A percentile compares a stretch with the other conserved stretches of the same genome.
Evolutionary conservation across 1,140 invertebrate genomes (phyloP).

Genomic region (Trichoplusia ni): DNA sequence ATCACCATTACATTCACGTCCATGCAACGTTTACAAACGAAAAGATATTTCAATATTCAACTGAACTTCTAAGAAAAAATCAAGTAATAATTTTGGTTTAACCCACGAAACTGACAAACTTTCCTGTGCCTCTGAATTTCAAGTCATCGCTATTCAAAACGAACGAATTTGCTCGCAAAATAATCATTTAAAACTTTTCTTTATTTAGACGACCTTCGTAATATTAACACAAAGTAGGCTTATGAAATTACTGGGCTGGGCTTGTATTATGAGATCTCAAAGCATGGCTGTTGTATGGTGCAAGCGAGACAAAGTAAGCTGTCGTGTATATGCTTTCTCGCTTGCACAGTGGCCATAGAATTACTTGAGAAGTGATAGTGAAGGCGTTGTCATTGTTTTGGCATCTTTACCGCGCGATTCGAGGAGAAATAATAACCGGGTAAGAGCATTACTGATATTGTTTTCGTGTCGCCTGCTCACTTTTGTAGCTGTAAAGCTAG

Average conservation of each 20-base stretch:
- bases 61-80: neutral
- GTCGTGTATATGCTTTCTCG: too few relatives aligned
- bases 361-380: too few relatives aligned
- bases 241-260: slow-evolving; percentile 26
- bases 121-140: slow-evolving; percentile 32
- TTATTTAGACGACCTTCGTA: slow-evolving; percentile 10
- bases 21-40: neutral
- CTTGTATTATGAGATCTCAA: too few relatives aligned
- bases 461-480: slow-evolving; percentile 5
- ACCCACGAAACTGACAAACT: slow-evolving; percentile 31
- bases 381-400: too few relatives aligned
- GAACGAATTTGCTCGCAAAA: slow-evolving; percentile 45
- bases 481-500: neutral
- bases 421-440: slow-evolving; percentile 8
- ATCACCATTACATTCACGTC: too few relatives aligned
- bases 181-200: slow-evolving; percentile 27
- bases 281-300: too few relatives aligned
- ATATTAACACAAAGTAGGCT: slow-evolving; percentile 23
- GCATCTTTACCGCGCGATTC: too few relatives aligned
- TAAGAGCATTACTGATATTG: slow-evolving; percentile 7
- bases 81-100: slow-evolving; percentile 43
- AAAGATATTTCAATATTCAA: neutral
- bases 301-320: too few relatives aligned
- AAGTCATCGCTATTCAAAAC: slow-evolving; percentile 48
- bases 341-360: too few relatives aligned